Base-by-base conservation (phyloP, 2,888 invertebrate genomes). In the Alitta virens region DNA sequence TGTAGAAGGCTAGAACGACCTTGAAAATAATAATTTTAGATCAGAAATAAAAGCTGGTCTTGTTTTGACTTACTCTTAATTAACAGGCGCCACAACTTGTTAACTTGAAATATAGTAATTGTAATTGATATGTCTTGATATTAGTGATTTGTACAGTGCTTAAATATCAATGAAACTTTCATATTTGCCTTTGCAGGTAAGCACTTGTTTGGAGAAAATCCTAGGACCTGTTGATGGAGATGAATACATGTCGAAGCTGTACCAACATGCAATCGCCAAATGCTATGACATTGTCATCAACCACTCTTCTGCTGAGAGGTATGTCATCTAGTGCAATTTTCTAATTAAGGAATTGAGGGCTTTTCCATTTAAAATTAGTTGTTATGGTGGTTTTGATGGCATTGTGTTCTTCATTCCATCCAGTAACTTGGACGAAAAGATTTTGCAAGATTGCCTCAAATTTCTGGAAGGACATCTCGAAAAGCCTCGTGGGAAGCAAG, bases 391-490 rank as follows among this genome's bases (percentile, higher is more conserved):
- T 23, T 21, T 18, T 23, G 18, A 3, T 3, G 3, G 7, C 18
- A 7, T 21, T 49, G 49, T 49, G 3, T 33, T 64, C 57, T 65
- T 21, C 38, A 63, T 58, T 43, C 42, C 67, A 67, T 71, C 49
- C 80, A 84, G 81, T 82, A 67, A 83, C 33, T 82, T 89, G 16
- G 86, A 88, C 73, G 89, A 88, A 70, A 86, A 86, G 68, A 86
- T 87, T 54, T 76, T 87, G 49, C 86, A 87, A 65, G 87, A 88
- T 67, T 87, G 91, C 83, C 85, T 92, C 24, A 90, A 89, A 72
- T 94, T 92, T 75, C 90, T 94, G 88, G 92, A 93, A 78, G 89
- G 89, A 74, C 87, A 93, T 68, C 80, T 95, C 24, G 93, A 94
- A 59, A 91, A 91, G 66, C 86, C 90, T 0, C 87, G 90, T 0